Percentiles rank a stretch among this genome's conserved stretches.
phyloP scores from a whole-genome alignment of 2,113 vertebrate species.

The Vimba vimba region DNA sequence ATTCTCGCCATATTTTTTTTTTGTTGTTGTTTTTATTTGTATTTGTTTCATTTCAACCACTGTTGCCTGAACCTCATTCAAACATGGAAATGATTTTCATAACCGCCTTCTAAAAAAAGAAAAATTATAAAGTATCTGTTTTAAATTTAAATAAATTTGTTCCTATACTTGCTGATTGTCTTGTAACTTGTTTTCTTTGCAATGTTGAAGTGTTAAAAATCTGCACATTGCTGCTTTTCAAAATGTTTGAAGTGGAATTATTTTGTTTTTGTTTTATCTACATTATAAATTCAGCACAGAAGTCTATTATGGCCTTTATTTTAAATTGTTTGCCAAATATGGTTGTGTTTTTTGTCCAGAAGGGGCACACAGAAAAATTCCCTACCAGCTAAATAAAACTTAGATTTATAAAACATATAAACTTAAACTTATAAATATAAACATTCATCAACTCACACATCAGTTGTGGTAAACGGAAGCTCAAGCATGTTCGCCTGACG shows the following conservation, averaged over 20 bases:
- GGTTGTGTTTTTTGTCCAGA: not conserved
- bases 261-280: not conserved
- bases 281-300: not conserved
- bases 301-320: not conserved
- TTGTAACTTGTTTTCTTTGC: constrained; percentile 60
- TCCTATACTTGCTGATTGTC: constrained; percentile 81
- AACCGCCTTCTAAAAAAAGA: constrained; percentile 83
- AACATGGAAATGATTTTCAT: constrained; percentile 85
- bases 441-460: too few species aligned
- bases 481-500: too few species aligned
- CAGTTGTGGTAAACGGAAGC: too few species aligned
- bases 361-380: not conserved
- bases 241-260: not conserved
- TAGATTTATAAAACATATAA: not conserved
- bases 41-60: constrained; percentile 79
- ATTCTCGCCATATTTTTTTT: constrained; percentile 78
- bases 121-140: constrained; percentile 80
- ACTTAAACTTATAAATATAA: too few species aligned
- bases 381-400: not conserved
- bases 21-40: constrained; percentile 63
- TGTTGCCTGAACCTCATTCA: constrained; percentile 87
- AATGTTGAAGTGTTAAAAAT: not conserved
- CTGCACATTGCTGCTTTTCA: not conserved
- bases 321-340: not conserved
- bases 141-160: constrained; percentile 87